Base-by-base conservation (phyloP, 53 echinoderm and acorn worm genomes). In the Crossaster papposus region DNA sequence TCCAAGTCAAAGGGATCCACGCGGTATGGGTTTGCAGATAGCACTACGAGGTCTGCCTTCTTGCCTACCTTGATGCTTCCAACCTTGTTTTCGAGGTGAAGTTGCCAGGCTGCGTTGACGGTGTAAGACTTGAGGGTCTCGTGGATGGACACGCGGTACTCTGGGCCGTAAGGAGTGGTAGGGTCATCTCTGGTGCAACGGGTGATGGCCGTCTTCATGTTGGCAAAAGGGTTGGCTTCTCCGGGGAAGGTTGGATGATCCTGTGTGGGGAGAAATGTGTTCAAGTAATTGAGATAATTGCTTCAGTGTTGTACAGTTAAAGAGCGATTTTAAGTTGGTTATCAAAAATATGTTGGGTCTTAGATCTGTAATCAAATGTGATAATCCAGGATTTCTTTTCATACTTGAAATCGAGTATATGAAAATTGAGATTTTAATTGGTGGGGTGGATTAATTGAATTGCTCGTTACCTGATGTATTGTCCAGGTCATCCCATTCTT, bases 241-340 rank as follows among this genome's bases (percentile, higher is more conserved):
- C 93, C 93, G 2, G 93, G 93, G 78, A 93, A 93, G 14, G 90
- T 65, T 2, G 93, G 93, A 64, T 93, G 93, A 55, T 93, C 93
- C 93, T 93, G 54, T 55, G 10, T n/a, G n/a, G n/a, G n/a, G n/a
- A n/a, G n/a, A n/a, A n/a, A n/a, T n/a, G n/a, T n/a, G n/a, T n/a
- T n/a, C n/a, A n/a, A n/a, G 1, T 7, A 44, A 44, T 44, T 20
- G 5, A 62, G 12, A 20, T 20, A 62, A 62, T 62, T n/a, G n/a
- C n/a, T n/a, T n/a, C n/a, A n/a, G n/a, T n/a, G n/a, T n/a, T n/a
- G n/a, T n/a, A n/a, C n/a, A n/a, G n/a, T n/a, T n/a, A n/a, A n/a
- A n/a, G n/a, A n/a, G n/a, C n/a, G n/a, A n/a, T n/a, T n/a, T n/a
- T n/a, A n/a, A n/a, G n/a, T n/a, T n/a, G n/a, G n/a, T n/a, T n/a